Evolutionary conservation across 2,888 invertebrate genomes (phyloP).

Genomic region (Machimus atricapillus): DNA sequence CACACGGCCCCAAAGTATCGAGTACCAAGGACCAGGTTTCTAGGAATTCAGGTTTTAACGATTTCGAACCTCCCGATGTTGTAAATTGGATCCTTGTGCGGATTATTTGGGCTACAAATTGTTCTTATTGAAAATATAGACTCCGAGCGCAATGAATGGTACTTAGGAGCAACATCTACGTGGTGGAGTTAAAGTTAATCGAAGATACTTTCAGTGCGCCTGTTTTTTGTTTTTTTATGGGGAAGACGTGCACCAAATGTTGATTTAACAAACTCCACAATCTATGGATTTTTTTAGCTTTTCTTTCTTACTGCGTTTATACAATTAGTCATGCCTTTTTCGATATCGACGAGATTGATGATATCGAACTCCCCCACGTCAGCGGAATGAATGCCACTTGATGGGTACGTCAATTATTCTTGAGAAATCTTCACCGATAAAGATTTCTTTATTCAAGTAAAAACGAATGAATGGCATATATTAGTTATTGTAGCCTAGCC

Average conservation of each 20-base stretch:
- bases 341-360: not conserved
- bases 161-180: not conserved
- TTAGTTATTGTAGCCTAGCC: not conserved
- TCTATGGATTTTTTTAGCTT: not conserved
- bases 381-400: not conserved
- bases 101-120: not conserved
- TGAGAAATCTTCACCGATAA: not conserved
- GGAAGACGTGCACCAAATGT: not conserved
- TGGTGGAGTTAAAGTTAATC: not conserved
- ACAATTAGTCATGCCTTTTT: not conserved
- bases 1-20: not conserved
- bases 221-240: not conserved
- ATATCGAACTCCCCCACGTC: not conserved
- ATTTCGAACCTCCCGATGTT: not conserved
- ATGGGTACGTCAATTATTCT: not conserved
- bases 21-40: not conserved
- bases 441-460: not conserved
- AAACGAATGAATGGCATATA: not conserved
- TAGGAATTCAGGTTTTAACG: not conserved
- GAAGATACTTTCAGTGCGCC: not conserved
- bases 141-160: not conserved
- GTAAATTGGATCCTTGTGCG: not conserved
- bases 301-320: not conserved
- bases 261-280: not conserved
- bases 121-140: not conserved